Percentiles rank a stretch among this genome's conserved stretches.
These are phyloP conservation scores for Drosophila pegasa DNA, from an alignment of 2,888 invertebrate species.

Conservation along the genomic window DNA sequence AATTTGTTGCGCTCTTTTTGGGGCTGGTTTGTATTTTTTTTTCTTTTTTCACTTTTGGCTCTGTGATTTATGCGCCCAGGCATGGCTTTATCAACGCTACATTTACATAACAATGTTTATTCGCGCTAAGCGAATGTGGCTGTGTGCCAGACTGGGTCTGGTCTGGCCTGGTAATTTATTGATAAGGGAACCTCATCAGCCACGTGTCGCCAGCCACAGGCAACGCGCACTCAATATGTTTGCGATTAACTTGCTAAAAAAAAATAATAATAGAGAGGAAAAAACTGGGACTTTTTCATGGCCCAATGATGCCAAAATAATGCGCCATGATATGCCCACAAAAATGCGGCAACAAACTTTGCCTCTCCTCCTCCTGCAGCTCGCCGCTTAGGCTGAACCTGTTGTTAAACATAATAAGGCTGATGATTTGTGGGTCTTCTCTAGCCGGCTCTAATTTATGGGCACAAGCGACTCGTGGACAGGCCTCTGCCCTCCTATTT, in stretches of 20 bases:
- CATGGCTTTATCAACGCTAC: slow-evolving; percentile 63
- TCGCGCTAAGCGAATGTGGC: slow-evolving; percentile 8
- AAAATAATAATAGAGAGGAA: slow-evolving; percentile 27
- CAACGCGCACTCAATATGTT: slow-evolving; percentile 63
- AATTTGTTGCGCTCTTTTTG: slow-evolving; percentile 8
- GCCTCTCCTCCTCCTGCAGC: neutral
- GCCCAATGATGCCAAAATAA: slow-evolving; percentile 68
- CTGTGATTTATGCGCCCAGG: slow-evolving; percentile 61
- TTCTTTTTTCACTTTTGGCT: neutral
- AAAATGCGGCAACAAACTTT: slow-evolving; percentile 20
- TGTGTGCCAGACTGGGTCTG: slow-evolving; percentile 34
- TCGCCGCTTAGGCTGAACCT: slow-evolving; percentile 3
- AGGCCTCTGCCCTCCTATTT: slow-evolving; percentile 41
- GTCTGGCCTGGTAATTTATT: slow-evolving; percentile 67
- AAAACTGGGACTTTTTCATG: slow-evolving; percentile 62
- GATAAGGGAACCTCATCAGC: slow-evolving; percentile 54
- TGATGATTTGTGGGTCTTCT: slow-evolving; percentile 53
- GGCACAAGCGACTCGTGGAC: slow-evolving; percentile 32
- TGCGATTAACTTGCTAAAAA: slow-evolving; percentile 50
- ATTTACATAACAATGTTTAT: slow-evolving; percentile 70
- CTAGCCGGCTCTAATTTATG: slow-evolving; percentile 60
- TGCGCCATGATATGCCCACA: slow-evolving; percentile 39
- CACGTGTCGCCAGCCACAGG: slow-evolving; percentile 28
- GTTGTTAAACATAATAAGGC: slow-evolving; percentile 23
- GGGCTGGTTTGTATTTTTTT: too few relatives aligned